Base-by-base conservation (phyloP, 2,797 vertebrate species). In the Heteromormyrus szaboi region DNA sequence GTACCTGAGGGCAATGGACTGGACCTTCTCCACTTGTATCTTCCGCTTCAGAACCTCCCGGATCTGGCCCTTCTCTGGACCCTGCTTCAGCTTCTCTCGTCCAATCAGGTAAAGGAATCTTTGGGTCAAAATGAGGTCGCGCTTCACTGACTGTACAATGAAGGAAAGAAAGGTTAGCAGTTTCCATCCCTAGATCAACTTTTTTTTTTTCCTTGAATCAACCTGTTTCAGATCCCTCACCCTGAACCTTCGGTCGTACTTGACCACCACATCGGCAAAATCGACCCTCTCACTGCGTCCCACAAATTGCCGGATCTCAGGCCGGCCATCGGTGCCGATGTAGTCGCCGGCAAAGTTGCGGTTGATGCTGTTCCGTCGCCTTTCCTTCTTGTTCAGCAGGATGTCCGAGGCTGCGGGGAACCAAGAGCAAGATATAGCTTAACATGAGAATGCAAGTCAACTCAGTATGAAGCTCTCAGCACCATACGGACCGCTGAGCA, bases 281-380 rank as follows among this genome's bases (percentile, higher is more conserved):
- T 97, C 97, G 0, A 97, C 95, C 68, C 95, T 94, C 85, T 97
- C 97, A 22, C 96, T 89, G 19, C 96, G 96, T 9, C 96, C 96
- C 0, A 97, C 94, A 0, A 97, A 97, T 89, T 95, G 95, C 0
- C 96, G 90, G 89, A 97, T 94, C 92, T 97, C 97, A 0, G 97
- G 97, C 19, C 93, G 95, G 88, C 91, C 94, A 84, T 97, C 96
- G 0, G 94, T 94, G 1, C 97, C 97, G 0, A 97, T 94, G 92
- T 97, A 97, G 90, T 97, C 97, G 0, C 97, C 97, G 90, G 97
- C 90, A 29, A 97, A 97, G 93, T 97, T 97, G 46, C 97, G 94
- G 93, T 97, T 97, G 85, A 97, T 94, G 92, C 97, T 97, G 95
- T 97, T 97, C 6, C 90, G 94, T n/a, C 97, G 90, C 0, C 97